These are phyloP conservation scores for Caenorhabditis zanzibari DNA, from an alignment of 2,888 invertebrate genomes.

Conservation along the genomic window DNA sequence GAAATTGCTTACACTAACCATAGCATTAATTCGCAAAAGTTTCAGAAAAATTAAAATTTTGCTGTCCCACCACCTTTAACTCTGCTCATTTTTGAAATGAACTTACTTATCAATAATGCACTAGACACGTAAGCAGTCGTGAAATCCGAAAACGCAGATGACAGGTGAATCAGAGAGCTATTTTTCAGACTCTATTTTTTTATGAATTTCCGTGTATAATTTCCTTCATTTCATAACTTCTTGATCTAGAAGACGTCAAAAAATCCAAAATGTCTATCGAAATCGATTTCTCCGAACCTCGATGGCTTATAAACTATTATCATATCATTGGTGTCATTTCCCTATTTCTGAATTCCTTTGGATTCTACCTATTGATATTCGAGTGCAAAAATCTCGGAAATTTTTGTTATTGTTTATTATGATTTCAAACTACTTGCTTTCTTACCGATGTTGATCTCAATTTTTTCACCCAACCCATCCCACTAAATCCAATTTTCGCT, in stretches of 20 bases:
- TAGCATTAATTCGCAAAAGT: no score
- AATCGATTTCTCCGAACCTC: conserved; percentile 6
- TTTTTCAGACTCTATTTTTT: no score
- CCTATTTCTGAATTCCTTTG: neutral
- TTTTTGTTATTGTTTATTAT: neutral
- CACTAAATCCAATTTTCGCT: neutral
- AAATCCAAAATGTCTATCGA: neutral
- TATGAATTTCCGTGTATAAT: no score
- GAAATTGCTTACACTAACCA: no score
- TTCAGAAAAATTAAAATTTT: no score
- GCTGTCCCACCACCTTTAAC: no score
- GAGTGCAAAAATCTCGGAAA: neutral
- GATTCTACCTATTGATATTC: neutral
- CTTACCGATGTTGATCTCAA: conserved; percentile 2
- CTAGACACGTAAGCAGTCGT: no score
- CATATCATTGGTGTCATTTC: neutral
- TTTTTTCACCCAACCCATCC: conserved; percentile 1
- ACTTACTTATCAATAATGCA: no score
- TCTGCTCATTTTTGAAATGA: no score
- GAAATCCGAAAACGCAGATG: no score
- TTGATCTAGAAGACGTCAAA: neutral
- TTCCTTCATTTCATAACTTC: no score
- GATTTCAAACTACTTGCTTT: neutral
- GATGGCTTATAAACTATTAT: conserved; percentile 8
- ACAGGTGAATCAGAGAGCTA: no score